Evolutionary conservation across 2,797 vertebrate species (phyloP).

Genomic region (Chelonia mydas): DNA sequence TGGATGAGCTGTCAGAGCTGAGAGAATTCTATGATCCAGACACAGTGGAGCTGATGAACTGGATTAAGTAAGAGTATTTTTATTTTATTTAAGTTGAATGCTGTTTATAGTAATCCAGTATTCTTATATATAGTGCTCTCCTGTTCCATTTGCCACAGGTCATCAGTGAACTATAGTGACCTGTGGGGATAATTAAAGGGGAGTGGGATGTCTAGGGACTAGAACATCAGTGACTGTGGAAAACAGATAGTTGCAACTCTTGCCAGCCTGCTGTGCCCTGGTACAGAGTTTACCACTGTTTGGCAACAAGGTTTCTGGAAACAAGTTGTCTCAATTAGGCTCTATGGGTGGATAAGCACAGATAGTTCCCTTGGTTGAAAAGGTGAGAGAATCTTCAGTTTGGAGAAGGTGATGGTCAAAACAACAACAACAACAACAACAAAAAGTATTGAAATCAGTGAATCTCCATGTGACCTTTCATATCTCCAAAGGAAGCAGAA

Average conservation of each 20-base stretch:
- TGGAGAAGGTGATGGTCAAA: neutral
- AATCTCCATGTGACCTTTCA: neutral
- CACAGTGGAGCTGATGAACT: conserved; percentile 98
- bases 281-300: neutral
- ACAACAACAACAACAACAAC: too few relatives aligned
- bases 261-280: neutral
- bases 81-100: conserved; percentile 72
- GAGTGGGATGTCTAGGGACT: neutral
- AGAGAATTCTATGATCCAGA: conserved; percentile 98
- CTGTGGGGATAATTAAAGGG: neutral
- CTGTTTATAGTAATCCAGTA: conserved; percentile 62
- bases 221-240: neutral
- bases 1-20: conserved; percentile 94
- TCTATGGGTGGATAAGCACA: neutral
- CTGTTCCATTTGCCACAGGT: conserved; percentile 51
- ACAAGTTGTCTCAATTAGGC: neutral
- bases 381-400: neutral
- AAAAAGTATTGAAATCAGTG: neutral
- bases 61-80: conserved; percentile 94
- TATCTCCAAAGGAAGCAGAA: too few relatives aligned
- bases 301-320: neutral
- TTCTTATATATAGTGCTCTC: conserved; percentile 59
- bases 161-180: conserved; percentile 51
- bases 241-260: neutral
- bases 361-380: neutral